phyloP scores from a whole-genome alignment of 2,888 invertebrate species.

The Hypselothyrea guttata region DNA sequence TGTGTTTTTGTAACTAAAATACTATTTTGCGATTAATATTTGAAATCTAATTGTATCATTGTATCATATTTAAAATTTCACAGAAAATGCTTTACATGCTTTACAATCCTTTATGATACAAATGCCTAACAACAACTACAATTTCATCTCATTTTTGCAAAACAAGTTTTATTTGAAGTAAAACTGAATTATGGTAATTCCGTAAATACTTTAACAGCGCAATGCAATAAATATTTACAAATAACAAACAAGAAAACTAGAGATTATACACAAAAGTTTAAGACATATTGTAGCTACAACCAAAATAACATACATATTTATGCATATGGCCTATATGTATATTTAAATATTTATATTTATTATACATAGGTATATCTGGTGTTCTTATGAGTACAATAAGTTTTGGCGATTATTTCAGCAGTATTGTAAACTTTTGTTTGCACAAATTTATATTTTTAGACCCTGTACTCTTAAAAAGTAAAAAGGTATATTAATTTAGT shows the following conservation, averaged over 20 bases:
- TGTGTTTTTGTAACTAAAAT: no score
- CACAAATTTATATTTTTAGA: conserved; percentile 21
- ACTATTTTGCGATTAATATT: no score
- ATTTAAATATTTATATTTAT: no score
- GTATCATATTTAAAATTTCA: no score
- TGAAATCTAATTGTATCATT: no score
- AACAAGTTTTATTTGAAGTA: no score
- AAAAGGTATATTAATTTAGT: no score
- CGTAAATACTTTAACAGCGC: conserved; percentile 60
- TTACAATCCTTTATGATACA: no score
- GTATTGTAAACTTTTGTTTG: conserved; percentile 41
- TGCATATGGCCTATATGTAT: no score
- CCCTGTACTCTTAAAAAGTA: conserved; percentile 53
- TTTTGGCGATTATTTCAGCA: conserved; percentile 58
- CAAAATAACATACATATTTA: conserved; percentile 20
- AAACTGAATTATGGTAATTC: conserved; percentile 62
- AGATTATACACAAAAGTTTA: conserved; percentile 56
- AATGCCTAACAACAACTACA: no score
- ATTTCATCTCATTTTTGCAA: no score
- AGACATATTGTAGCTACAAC: conserved; percentile 9
- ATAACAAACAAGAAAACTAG: conserved; percentile 42
- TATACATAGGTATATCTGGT: conserved; percentile 2
- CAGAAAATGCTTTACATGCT: no score
- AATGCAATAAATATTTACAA: conserved; percentile 55
- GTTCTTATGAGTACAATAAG: conserved; percentile 24